These are phyloP conservation scores for Trichoplusia ni DNA, from an alignment of 1,140 invertebrate genomes.

Conservation along the genomic window DNA sequence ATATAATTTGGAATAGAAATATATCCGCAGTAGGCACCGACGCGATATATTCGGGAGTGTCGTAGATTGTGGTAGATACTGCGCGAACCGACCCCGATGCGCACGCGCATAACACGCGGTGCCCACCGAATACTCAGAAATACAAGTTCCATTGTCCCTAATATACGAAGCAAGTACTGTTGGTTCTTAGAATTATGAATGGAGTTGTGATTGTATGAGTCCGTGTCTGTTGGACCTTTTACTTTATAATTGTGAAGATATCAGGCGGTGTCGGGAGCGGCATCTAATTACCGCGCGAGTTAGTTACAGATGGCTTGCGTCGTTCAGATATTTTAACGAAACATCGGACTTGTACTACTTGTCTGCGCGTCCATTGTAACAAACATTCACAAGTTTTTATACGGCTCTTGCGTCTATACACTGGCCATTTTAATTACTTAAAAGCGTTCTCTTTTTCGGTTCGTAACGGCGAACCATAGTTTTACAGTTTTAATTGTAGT, in stretches of 20 bases:
- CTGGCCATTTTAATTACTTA: constrained; percentile 42
- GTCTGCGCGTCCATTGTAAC: neutral
- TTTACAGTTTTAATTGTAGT: constrained; percentile 45
- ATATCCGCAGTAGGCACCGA: no score
- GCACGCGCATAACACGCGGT: constrained; percentile 31
- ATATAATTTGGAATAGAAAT: constrained; percentile 25
- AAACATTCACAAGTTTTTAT: constrained; percentile 41
- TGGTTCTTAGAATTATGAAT: neutral
- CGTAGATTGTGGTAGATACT: constrained; percentile 23
- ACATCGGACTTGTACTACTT: constrained; percentile 15
- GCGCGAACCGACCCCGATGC: constrained; percentile 40
- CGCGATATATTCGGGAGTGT: constrained; percentile 9
- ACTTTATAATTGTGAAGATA: constrained; percentile 18
- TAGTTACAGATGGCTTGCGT: constrained; percentile 8
- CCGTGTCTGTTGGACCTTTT: neutral
- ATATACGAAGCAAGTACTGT: no score
- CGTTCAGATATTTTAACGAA: constrained; percentile 14
- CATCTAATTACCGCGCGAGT: no score
- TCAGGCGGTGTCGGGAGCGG: no score
- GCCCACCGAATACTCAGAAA: neutral
- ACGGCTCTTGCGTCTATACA: constrained; percentile 39
- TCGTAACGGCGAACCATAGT: constrained; percentile 42
- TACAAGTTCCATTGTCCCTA: neutral
- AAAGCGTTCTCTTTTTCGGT: constrained; percentile 47
- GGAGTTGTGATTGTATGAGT: neutral